phyloP scores from a whole-genome alignment of 64 coral and sea anemone genomes.

The Cladopsammia gracilis region DNA sequence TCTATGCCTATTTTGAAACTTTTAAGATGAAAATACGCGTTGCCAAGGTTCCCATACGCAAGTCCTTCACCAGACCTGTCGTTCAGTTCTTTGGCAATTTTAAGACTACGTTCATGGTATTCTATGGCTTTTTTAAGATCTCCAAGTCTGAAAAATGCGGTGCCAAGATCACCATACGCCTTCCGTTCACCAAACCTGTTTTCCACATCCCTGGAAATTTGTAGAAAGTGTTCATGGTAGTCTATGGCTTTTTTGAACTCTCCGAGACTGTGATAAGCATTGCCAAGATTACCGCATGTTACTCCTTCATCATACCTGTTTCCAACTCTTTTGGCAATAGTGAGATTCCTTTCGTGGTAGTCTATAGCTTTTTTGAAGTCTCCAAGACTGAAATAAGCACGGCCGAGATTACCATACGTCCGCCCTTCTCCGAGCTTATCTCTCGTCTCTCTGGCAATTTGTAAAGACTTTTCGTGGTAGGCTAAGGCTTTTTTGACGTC shows the following conservation, averaged over 20 bases:
- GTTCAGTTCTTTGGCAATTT: neutral
- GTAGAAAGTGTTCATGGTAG: slow-evolving; percentile 11
- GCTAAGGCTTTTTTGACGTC: neutral
- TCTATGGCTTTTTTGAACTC: slow-evolving; percentile 6
- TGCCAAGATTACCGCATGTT: slow-evolving; percentile 27
- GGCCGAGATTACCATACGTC: neutral
- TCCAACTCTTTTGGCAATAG: neutral
- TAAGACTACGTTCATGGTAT: neutral
- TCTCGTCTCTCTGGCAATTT: neutral
- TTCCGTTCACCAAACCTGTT: neutral
- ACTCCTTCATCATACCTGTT: slow-evolving; percentile 13
- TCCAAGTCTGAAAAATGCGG: neutral
- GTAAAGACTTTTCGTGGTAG: too few relatives aligned
- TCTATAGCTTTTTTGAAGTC: neutral
- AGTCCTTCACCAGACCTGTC: neutral
- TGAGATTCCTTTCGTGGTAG: neutral
- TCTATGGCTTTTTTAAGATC: neutral
- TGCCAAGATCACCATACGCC: neutral
- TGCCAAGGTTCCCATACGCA: slow-evolving; percentile 16
- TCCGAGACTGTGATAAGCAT: neutral
- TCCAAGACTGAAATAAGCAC: neutral
- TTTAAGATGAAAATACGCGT: neutral
- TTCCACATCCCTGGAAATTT: neutral
- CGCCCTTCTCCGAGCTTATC: neutral
- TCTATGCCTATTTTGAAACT: slow-evolving; percentile 19